Conservation (phyloP, 1,140 invertebrate genomes). For the Thrips palmi region DNA sequence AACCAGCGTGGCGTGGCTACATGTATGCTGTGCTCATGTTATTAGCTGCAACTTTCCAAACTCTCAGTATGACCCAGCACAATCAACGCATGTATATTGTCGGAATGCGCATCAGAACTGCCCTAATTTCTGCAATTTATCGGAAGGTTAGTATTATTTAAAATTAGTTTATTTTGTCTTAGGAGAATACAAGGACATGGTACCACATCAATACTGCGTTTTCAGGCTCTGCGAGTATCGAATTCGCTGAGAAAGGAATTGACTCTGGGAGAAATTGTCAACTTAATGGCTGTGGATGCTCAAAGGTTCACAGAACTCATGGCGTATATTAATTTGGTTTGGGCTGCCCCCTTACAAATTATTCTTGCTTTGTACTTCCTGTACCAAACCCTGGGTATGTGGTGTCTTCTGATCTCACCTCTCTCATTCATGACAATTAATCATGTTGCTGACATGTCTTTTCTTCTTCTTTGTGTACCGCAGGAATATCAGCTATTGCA, state of each 20-base stretch:
- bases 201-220: too few species aligned
- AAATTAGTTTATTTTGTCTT: too few species aligned
- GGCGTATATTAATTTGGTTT: constrained; percentile 35
- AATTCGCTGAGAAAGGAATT: constrained; percentile 56
- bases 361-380: constrained; percentile 31
- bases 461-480: too few species aligned
- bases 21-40: constrained; percentile 60
- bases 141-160: too few species aligned
- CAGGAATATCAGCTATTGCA: constrained; percentile 26
- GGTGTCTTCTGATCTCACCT: background rate
- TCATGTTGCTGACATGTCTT: constrained; percentile 11
- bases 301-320: constrained; percentile 28
- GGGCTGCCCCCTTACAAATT: constrained; percentile 40
- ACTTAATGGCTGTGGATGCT: constrained; percentile 35
- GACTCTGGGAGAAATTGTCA: constrained; percentile 61
- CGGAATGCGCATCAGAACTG: constrained; percentile 74
- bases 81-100: constrained; percentile 76
- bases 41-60: constrained; percentile 59
- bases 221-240: constrained; percentile 38
- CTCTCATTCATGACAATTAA: too few species aligned
- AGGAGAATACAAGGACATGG: too few species aligned
- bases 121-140: constrained; percentile 84
- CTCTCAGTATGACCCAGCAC: constrained; percentile 68
- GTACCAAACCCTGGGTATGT: constrained; percentile 25
- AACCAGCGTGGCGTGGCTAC: constrained; percentile 65